Evolutionary conservation across 2,888 invertebrate species (phyloP).

Genomic region (Philhelius pedissequus): DNA sequence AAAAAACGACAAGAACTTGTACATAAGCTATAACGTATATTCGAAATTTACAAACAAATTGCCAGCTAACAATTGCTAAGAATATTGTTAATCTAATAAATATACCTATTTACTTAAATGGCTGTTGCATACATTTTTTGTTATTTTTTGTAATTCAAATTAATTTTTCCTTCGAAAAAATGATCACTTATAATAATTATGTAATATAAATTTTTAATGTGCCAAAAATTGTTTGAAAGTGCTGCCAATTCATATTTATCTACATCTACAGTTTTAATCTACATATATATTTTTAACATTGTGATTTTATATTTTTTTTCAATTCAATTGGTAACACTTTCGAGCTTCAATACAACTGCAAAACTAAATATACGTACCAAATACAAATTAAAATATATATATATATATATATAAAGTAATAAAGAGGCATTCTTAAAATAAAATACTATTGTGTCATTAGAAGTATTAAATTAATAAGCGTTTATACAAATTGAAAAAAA

Average conservation of each 20-base stretch:
- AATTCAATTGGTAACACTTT: slow-evolving; percentile 40
- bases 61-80: not conserved
- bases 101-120: not conserved
- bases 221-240: slow-evolving; percentile 60
- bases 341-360: slow-evolving; percentile 41
- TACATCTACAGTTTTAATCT: slow-evolving; percentile 12
- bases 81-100: not conserved
- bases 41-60: slow-evolving; percentile 34
- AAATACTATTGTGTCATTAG: slow-evolving; percentile 38
- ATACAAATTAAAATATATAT: slow-evolving; percentile 37
- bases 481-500: slow-evolving; percentile 50
- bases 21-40: slow-evolving; percentile 16
- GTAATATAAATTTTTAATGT: slow-evolving; percentile 53
- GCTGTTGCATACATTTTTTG: slow-evolving; percentile 46
- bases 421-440: slow-evolving; percentile 19
- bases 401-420: not conserved
- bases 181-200: slow-evolving; percentile 29
- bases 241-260: slow-evolving; percentile 39
- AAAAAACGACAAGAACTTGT: not conserved
- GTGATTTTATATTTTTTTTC: not conserved
- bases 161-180: not conserved
- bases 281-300: not conserved
- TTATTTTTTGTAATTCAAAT: no score
- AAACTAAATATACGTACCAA: slow-evolving; percentile 67
- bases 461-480: slow-evolving; percentile 27